A percentile compares a stretch with the other conserved stretches of the same genome.
These are phyloP conservation scores for Dorcus parallelipipedus DNA, from an alignment of 2,888 invertebrate genomes.

Conservation along the genomic window DNA sequence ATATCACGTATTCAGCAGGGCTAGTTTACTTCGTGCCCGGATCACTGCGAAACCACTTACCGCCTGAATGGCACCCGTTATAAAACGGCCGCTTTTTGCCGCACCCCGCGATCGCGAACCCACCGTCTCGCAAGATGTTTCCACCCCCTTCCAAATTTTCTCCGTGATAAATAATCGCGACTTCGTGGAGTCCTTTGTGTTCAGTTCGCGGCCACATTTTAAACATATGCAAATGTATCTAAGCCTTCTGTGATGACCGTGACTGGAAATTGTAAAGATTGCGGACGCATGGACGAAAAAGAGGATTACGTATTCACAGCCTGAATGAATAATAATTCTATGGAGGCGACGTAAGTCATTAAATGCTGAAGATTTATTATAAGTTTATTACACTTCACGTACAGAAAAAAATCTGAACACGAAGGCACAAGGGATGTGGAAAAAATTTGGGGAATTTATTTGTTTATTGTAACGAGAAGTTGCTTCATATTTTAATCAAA, in stretches of 20 bases:
- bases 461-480: too few relatives aligned
- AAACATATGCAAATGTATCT: constrained; percentile 49
- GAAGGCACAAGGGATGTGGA: too few relatives aligned
- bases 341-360: too few relatives aligned
- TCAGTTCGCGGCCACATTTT: constrained; percentile 47
- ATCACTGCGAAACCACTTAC: constrained; percentile 14
- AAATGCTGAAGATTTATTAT: too few relatives aligned
- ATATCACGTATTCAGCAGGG: constrained; percentile 44
- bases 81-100: constrained; percentile 12
- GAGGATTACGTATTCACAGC: constrained; percentile 11
- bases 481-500: too few relatives aligned
- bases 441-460: too few relatives aligned
- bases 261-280: constrained; percentile 45
- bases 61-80: neutral
- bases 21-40: constrained; percentile 35
- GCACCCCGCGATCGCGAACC: constrained; percentile 16
- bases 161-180: constrained; percentile 48
- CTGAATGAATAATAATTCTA: constrained; percentile 14
- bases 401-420: too few relatives aligned
- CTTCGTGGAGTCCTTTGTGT: constrained; percentile 48
- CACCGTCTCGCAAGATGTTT: constrained; percentile 30
- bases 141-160: constrained; percentile 21
- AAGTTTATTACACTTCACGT: too few relatives aligned
- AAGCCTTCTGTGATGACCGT: constrained; percentile 46
- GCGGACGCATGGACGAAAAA: constrained; percentile 30